phyloP scores from a whole-genome alignment of 2,113 vertebrate species.

The Antechinus flavipes region DNA sequence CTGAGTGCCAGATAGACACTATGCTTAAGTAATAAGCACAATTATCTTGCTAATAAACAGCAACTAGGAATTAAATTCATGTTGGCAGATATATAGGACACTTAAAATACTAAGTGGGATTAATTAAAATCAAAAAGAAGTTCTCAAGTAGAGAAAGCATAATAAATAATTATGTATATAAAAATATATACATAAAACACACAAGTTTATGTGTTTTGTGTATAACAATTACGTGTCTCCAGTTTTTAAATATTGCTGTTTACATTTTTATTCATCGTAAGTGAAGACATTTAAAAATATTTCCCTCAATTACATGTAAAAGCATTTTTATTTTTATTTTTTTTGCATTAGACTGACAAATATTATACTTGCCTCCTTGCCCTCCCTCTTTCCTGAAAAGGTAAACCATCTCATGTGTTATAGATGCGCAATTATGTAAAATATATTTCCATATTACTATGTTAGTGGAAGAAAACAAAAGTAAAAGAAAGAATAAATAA shows the following conservation, averaged over 20 bases:
- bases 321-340: neutral
- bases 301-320: neutral
- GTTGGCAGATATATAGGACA: slow-evolving; percentile 77
- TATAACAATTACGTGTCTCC: slow-evolving; percentile 54
- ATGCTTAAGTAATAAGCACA: slow-evolving; percentile 74
- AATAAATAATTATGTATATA: slow-evolving; percentile 68
- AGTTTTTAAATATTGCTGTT: slow-evolving; percentile 57
- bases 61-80: slow-evolving; percentile 77
- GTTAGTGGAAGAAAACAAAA: neutral
- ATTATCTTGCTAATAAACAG: slow-evolving; percentile 82
- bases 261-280: slow-evolving; percentile 10
- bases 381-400: neutral
- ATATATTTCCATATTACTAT: neutral
- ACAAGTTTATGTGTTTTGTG: neutral
- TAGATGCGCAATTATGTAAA: neutral
- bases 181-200: neutral
- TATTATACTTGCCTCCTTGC: neutral
- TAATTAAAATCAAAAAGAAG: slow-evolving; percentile 81
- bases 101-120: slow-evolving; percentile 83
- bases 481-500: neutral
- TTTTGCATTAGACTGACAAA: neutral
- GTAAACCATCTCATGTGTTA: neutral
- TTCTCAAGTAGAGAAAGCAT: slow-evolving; percentile 65
- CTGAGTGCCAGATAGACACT: slow-evolving; percentile 72
- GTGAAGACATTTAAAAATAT: accelerated